Conservation (phyloP, 2,888 invertebrate genomes). For the Coecobrya sp. region DNA sequence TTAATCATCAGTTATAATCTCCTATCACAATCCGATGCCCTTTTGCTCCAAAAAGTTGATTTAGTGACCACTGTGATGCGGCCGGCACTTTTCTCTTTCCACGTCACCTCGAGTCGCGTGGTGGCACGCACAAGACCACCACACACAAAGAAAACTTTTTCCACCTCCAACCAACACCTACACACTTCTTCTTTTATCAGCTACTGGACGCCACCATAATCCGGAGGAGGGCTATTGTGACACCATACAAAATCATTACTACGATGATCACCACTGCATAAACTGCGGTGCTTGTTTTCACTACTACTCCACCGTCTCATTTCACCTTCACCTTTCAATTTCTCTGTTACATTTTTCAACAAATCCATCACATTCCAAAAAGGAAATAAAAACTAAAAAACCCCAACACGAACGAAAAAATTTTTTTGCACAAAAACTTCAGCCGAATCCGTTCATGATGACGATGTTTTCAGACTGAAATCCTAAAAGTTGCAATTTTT, state of each 20-base stretch:
- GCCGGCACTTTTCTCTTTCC: constrained; percentile 37
- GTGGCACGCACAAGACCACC: constrained; percentile 33
- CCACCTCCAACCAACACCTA: constrained; percentile 33
- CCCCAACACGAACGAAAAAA: not conserved
- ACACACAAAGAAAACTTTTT: constrained; percentile 44
- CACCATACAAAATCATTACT: constrained; percentile 6
- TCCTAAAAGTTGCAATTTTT: not conserved
- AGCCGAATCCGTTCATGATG: constrained; percentile 58
- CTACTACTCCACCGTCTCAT: constrained; percentile 50
- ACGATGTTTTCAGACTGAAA: not conserved
- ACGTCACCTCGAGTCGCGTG: not conserved
- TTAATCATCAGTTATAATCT: constrained; percentile 83
- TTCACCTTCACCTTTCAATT: constrained; percentile 16
- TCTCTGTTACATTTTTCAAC: not conserved
- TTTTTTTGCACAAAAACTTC: constrained; percentile 3
- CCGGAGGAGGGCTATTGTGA: not conserved
- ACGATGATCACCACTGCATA: constrained; percentile 1
- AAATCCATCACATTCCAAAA: not conserved
- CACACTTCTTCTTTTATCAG: constrained; percentile 6
- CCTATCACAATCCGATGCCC: constrained; percentile 56
- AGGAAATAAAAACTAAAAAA: not conserved
- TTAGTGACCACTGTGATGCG: constrained; percentile 24
- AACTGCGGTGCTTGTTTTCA: constrained; percentile 31
- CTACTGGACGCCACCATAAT: constrained; percentile 43
- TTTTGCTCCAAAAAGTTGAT: constrained; percentile 63